Evolutionary conservation across 2,888 invertebrate species (phyloP).

Genomic region (Lasioglossum leucozonium): DNA sequence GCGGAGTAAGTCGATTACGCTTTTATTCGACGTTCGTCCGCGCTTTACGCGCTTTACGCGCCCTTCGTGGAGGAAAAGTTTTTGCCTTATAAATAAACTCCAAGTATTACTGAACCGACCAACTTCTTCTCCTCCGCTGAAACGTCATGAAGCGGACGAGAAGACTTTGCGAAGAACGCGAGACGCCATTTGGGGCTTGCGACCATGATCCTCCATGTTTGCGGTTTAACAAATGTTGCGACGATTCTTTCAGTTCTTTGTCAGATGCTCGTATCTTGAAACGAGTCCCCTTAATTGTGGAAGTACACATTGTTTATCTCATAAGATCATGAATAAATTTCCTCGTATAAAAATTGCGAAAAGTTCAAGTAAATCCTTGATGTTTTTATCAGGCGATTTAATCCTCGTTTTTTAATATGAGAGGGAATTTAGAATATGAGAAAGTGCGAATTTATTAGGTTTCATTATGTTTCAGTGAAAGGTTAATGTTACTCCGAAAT

Average conservation of each 20-base stretch:
- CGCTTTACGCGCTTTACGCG: neutral
- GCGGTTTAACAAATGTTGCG: neutral
- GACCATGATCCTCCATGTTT: neutral
- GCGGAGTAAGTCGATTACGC: slow-evolving; percentile 1
- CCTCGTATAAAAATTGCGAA: neutral
- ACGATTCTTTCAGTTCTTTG: neutral
- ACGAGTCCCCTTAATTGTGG: too few species aligned
- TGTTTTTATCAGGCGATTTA: neutral
- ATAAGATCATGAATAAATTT: neutral
- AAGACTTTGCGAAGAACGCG: neutral
- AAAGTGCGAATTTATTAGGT: neutral
- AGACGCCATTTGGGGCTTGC: neutral
- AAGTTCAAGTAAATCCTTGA: too few species aligned
- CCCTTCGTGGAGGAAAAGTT: neutral
- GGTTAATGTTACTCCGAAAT: neutral
- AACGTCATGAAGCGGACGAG: neutral
- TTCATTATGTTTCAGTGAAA: neutral
- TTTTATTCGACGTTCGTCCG: neutral
- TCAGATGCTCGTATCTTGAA: too few species aligned
- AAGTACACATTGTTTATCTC: too few species aligned
- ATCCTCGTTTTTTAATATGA: too few species aligned
- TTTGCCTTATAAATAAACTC: slow-evolving; percentile 21
- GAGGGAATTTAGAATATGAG: too few species aligned
- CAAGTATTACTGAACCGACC: neutral
- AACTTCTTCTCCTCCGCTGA: neutral